Base-by-base conservation (phyloP, 2,113 vertebrate species). In the Ciconia boyciana region DNA sequence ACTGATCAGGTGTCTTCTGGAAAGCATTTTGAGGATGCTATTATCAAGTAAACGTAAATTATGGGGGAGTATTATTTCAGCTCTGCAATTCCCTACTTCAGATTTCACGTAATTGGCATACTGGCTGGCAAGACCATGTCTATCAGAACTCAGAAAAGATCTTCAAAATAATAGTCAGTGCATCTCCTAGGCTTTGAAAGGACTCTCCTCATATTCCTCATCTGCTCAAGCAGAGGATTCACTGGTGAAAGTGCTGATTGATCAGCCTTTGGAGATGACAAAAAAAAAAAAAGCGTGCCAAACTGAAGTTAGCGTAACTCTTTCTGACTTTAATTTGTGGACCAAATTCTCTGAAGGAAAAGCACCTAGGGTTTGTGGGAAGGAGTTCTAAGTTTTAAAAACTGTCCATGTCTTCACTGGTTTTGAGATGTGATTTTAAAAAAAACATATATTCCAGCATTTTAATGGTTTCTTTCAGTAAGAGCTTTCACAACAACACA, bases 401-500 rank as follows among this genome's bases (percentile, higher is more conserved):
- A 3, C 8, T 43, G 6, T 41, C 13, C 0, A 0, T 39, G 16
- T 15, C 31, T 88, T 87, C n/a, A 57, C 2, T 41, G 41, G 2
- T n/a, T 83, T 91, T 72, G 15, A 60, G 32, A 24, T 2, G 3
- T 41, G 16, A 32, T 66, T 41, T 46, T 1, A 22, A 54, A 51
- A 64, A 64, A 39, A 10, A 1, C 6, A 16, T 11, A 8, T 4
- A 16, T 55, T 77, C 32, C 39, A 87, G 19, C 7, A 58, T 77
- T 84, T 82, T 26, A 70, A 36, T 58, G 31, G 3, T 17, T 68
- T 54, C 25, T 49, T 90, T 18, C 15, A 52, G 16, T 32, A 52
- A 62, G 26, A 84, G 3, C 31, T 89, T 91, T 57, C 36, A 36
- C 32, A 71, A 17, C 11, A 61, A 12, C 19, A 65, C 34, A 46